These are phyloP conservation scores for Standfussiana lucernea DNA, from an alignment of 2,888 invertebrate species.

Conservation along the genomic window DNA sequence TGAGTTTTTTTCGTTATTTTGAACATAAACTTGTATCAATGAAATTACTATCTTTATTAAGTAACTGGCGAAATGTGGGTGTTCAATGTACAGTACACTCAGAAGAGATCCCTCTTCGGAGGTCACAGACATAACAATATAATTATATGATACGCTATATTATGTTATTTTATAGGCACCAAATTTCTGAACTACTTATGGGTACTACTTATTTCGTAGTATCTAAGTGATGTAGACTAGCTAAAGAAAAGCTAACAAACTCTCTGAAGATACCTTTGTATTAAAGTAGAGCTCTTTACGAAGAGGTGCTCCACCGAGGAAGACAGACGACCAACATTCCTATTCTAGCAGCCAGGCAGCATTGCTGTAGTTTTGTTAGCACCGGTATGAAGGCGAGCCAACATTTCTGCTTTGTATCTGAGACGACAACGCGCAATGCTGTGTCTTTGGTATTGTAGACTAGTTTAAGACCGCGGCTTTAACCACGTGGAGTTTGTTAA, in stretches of 20 bases:
- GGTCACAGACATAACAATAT: background rate
- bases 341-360: background rate
- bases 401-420: background rate
- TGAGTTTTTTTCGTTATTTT: background rate
- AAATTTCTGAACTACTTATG: background rate
- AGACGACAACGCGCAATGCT: background rate
- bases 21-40: background rate
- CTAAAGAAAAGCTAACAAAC: too few relatives aligned
- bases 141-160: too few relatives aligned
- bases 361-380: background rate
- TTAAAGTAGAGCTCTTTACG: background rate
- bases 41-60: background rate
- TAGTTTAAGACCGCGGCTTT: background rate
- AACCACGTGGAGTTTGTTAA: background rate
- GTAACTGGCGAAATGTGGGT: too few relatives aligned
- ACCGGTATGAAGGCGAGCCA: background rate
- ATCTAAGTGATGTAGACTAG: too few relatives aligned
- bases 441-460: background rate
- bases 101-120: background rate
- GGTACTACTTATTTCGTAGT: background rate
- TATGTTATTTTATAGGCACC: background rate
- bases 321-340: background rate
- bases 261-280: background rate
- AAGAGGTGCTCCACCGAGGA: background rate
- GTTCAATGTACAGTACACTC: too few relatives aligned